Evolutionary conservation across 2,113 vertebrate species (phyloP), one percentile per base, ranked within the genome.

Genomic region (Phylloscopus trochiloides): DNA sequence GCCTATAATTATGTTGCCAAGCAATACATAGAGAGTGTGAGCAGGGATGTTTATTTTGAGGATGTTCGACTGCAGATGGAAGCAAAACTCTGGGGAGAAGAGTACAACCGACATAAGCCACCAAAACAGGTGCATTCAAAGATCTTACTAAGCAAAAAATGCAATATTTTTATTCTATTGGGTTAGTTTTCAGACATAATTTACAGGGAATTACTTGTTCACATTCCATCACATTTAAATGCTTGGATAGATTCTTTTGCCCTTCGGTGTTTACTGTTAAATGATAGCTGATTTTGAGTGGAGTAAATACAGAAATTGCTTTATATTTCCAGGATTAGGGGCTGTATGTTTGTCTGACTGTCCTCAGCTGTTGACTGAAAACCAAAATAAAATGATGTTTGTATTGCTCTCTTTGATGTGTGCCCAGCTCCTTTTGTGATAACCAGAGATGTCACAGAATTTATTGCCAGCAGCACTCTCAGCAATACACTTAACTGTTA

Each of bases 1-100:
- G 99, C 99, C 8, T 99, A 98, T 45, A 99, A 99, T 96, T 99
- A 99, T 2, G 99, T 99, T 90, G 97, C 99, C 22, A 99, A 99
- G 94, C 93, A 98, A 10, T 99, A 99, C 97, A 98, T 99, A 70
- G 98, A 99, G 96, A 95, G 97, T 0, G 99, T 99, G 94, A 97
- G 97, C 92, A 98, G 99, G 76, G 97, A 98, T 1, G 99, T 99
- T 70, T 99, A 99, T 98, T 99, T 99, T 82, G 99, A 99, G 94
- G 99, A 99, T 40, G 99, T 99, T 17, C 97, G 98, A 80, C 98
- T 99, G 47, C 99, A 99, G 90, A 99, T 99, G 99, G 99, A 99
- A 88, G 99, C 99, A 79, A 99, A 99, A 84, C 98, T 99, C 70
- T 99, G 99, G 99, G 99, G 99, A 34, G 99, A 99, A 67, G 99